phyloP scores from a whole-genome alignment of 1,140 invertebrate species.

The Chymomyza costata region DNA sequence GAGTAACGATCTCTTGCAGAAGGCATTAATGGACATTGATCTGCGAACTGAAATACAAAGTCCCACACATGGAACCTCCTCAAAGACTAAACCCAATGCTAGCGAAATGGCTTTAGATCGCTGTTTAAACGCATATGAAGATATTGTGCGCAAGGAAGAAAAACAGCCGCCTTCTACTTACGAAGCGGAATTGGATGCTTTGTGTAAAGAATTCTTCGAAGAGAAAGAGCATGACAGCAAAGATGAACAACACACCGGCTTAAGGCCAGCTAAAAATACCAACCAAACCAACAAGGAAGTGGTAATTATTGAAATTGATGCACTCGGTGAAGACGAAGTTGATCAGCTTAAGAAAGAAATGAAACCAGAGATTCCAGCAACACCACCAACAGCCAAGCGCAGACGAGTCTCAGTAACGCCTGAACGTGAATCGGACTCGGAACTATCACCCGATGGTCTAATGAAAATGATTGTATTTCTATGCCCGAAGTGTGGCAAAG shows the following conservation, averaged over 20 bases:
- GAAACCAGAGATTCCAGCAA: constrained; percentile 18
- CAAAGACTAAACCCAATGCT: constrained; percentile 24
- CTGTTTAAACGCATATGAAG: constrained; percentile 46
- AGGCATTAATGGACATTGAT: constrained; percentile 63
- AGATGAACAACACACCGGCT: constrained; percentile 2
- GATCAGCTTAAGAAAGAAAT: constrained; percentile 38
- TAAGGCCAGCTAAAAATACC: neutral
- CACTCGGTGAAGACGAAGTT: constrained; percentile 52
- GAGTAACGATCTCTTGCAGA: constrained; percentile 48
- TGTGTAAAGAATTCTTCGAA: constrained; percentile 49
- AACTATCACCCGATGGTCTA: constrained; percentile 17
- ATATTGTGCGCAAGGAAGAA: constrained; percentile 48
- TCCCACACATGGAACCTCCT: neutral
- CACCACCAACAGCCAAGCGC: constrained; percentile 24
- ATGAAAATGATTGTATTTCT: constrained; percentile 45
- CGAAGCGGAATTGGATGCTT: constrained; percentile 37
- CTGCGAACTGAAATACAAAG: constrained; percentile 27
- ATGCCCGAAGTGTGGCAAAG: constrained; percentile 61
- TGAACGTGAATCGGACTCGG: constrained; percentile 25
- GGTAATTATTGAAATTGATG: constrained; percentile 62
- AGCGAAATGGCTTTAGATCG: constrained; percentile 49
- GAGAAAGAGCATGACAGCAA: constrained; percentile 4
- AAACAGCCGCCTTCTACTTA: constrained; percentile 6
- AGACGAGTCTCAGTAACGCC: constrained; percentile 20
- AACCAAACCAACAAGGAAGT: constrained; percentile 33